These are phyloP conservation scores for Chaenocephalus aceratus DNA, from an alignment of 2,113 vertebrate species.

Conservation along the genomic window DNA sequence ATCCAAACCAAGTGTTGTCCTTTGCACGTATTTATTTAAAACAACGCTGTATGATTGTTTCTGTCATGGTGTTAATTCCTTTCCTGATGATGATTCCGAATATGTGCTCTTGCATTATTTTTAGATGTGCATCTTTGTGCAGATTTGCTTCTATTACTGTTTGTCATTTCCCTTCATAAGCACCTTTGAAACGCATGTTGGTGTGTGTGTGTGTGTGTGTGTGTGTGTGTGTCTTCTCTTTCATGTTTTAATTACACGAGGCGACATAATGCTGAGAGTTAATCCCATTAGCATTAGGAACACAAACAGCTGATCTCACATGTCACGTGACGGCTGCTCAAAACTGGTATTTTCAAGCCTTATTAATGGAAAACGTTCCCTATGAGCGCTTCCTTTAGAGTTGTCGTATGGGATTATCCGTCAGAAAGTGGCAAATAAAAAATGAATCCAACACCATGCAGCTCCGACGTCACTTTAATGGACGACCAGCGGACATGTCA, in stretches of 20 bases:
- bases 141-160: not conserved
- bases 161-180: not conserved
- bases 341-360: too few species aligned
- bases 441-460: too few species aligned
- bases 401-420: too few species aligned
- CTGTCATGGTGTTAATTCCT: not conserved
- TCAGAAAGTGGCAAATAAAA: too few species aligned
- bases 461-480: too few species aligned
- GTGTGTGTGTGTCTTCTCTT: not conserved
- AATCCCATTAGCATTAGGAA: not conserved
- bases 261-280: not conserved
- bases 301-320: not conserved
- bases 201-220: too few species aligned
- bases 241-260: not conserved
- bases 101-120: not conserved
- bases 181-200: not conserved
- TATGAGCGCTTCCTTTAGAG: too few species aligned
- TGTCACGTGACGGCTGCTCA: not conserved
- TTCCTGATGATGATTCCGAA: not conserved
- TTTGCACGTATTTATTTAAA: not conserved
- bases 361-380: too few species aligned
- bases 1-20: not conserved
- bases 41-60: not conserved
- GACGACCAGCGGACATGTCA: too few species aligned
- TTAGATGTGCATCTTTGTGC: not conserved